Evolutionary conservation across 2,888 invertebrate species (phyloP).

Genomic region (Aspidiotus rigidus): DNA sequence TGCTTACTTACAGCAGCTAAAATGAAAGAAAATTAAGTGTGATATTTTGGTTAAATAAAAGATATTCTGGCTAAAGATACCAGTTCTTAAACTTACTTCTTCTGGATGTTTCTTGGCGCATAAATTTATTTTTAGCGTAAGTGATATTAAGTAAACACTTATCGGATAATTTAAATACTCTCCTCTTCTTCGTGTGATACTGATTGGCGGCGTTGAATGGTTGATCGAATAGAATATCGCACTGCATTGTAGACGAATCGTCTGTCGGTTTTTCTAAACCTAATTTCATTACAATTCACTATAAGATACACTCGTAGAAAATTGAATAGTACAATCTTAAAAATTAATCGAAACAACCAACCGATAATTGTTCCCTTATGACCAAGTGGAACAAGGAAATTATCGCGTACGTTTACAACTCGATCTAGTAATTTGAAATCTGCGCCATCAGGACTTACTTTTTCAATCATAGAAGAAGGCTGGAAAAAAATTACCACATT

Average conservation of each 20-base stretch:
- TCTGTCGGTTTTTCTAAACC: conserved; percentile 20
- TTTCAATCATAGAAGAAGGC: conserved; percentile 50
- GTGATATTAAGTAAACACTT: conserved; percentile 20
- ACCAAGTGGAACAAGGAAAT: conserved; percentile 71
- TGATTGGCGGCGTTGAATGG: conserved; percentile 12
- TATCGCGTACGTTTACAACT: conserved; percentile 65
- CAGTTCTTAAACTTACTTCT: neutral
- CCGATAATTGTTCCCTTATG: conserved; percentile 76
- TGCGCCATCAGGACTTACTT: conserved; percentile 58
- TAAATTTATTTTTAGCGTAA: conserved; percentile 10
- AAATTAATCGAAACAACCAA: neutral
- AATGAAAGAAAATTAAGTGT: too few relatives aligned
- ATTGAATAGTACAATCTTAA: neutral
- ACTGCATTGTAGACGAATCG: neutral
- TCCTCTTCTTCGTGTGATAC: conserved; percentile 22
- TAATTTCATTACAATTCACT: neutral
- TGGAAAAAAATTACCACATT: conserved; percentile 39
- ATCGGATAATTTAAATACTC: conserved; percentile 21
- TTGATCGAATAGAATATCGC: conserved; percentile 21
- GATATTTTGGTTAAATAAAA: too few relatives aligned
- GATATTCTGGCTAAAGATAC: too few relatives aligned
- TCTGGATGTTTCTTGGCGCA: conserved; percentile 5
- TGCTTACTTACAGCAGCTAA: too few relatives aligned
- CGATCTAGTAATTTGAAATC: conserved; percentile 69
- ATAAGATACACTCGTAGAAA: neutral